Percentiles rank a stretch among this genome's conserved stretches.
Conservation (phyloP, 1,140 invertebrate species). For the Panagrolaimus sp. region DNA sequence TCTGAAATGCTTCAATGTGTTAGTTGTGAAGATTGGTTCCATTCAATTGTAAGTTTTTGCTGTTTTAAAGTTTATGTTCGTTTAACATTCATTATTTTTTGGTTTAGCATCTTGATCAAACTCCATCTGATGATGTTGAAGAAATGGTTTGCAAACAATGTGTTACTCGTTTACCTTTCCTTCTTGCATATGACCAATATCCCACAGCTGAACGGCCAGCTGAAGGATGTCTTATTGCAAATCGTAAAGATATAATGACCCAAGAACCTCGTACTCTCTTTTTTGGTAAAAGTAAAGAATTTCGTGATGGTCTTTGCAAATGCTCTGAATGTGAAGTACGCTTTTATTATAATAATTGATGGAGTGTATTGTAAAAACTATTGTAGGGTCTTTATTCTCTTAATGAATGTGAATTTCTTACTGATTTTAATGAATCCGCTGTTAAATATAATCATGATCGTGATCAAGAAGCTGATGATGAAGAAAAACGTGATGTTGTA, state of each 20-base stretch:
- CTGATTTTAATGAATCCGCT: neutral
- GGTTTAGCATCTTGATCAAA: neutral
- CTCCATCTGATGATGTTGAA: constrained; percentile 16
- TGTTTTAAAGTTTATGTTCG: neutral
- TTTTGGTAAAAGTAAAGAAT: neutral
- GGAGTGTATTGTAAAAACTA: too few species aligned
- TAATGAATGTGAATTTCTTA: neutral
- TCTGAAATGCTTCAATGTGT: constrained; percentile 95
- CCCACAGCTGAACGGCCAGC: neutral
- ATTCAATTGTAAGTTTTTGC: constrained; percentile 58
- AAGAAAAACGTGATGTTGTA: neutral
- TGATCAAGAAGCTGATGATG: neutral
- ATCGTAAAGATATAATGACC: neutral
- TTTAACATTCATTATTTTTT: neutral
- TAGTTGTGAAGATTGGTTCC: constrained; percentile 97
- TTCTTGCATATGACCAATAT: constrained; percentile 24
- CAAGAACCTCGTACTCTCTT: neutral
- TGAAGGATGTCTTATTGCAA: constrained; percentile 1
- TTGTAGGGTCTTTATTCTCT: neutral
- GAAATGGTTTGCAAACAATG: constrained; percentile 39
- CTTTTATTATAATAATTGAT: too few species aligned
- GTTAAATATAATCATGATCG: constrained; percentile 7
- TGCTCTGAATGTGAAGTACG: neutral
- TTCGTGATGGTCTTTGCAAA: neutral
- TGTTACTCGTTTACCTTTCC: constrained; percentile 32